These are phyloP conservation scores for Plutomurus gul DNA, from an alignment of 1,140 invertebrate genomes.

Conservation along the genomic window DNA sequence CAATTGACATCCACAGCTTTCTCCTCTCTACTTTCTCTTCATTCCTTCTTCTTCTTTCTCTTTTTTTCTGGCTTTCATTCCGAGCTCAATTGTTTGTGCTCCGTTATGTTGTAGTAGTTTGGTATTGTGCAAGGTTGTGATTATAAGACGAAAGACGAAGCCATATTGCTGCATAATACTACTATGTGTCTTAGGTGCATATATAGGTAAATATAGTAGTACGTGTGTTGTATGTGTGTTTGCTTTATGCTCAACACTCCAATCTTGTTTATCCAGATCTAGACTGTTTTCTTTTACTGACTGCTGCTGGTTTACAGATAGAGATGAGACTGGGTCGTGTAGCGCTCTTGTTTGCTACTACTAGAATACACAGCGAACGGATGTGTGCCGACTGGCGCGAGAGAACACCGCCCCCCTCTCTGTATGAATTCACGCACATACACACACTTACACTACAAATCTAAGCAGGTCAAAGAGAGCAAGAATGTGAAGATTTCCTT, in stretches of 20 bases:
- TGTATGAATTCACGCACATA: neutral
- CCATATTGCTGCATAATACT: neutral
- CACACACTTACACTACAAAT: too few relatives aligned
- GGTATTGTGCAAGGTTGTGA: neutral
- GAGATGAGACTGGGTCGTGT: too few relatives aligned
- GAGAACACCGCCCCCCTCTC: too few relatives aligned
- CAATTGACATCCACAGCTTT: neutral
- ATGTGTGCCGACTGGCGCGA: too few relatives aligned
- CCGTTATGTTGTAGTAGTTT: neutral
- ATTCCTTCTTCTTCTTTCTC: neutral
- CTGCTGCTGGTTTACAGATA: too few relatives aligned
- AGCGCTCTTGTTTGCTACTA: too few relatives aligned
- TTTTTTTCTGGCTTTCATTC: neutral
- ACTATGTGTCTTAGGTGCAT: neutral
- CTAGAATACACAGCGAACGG: too few relatives aligned
- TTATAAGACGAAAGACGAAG: neutral
- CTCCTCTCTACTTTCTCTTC: neutral
- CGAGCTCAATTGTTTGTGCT: constrained; percentile 4
- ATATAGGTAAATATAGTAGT: neutral
- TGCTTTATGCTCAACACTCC: too few relatives aligned
- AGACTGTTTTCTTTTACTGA: too few relatives aligned
- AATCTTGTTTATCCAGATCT: too few relatives aligned
- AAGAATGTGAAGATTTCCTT: neutral
- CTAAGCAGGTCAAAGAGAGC: neutral
- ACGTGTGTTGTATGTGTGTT: too few relatives aligned